Percentiles rank a stretch among this genome's conserved stretches.
Evolutionary conservation across 2,888 invertebrate species (phyloP).

Genomic region (Mesorhabditis sp.): DNA sequence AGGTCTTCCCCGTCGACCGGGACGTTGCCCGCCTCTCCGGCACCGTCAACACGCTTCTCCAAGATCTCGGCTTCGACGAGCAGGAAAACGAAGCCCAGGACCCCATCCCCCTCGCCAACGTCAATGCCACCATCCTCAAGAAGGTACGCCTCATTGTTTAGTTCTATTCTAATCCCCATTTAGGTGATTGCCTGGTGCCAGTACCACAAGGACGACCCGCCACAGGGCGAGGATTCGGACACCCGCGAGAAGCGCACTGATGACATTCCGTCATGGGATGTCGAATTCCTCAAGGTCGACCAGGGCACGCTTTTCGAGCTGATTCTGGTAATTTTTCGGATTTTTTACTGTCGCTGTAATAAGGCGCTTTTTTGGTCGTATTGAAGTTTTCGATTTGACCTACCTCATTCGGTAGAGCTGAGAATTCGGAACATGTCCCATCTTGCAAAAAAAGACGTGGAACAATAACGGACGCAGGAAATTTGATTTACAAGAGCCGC

Average conservation of each 20-base stretch:
- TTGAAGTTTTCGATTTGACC: not conserved
- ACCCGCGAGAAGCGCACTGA: conserved; percentile 97
- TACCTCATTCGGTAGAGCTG: too few species aligned
- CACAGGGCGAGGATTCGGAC: conserved; percentile 84
- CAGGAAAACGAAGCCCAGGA: conserved; percentile 72
- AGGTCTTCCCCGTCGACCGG: conserved; percentile 90
- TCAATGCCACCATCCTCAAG: conserved; percentile 89
- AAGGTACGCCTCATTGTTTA: conserved; percentile 67
- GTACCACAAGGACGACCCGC: conserved; percentile 74
- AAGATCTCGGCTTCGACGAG: conserved; percentile 64
- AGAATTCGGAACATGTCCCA: too few species aligned
- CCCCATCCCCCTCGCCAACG: conserved; percentile 91
- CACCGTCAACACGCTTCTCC: conserved; percentile 96
- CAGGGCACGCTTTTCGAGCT: conserved; percentile 93
- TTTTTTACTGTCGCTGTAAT: not conserved
- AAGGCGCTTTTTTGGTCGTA: not conserved
- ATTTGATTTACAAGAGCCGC: too few species aligned
- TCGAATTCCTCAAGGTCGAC: conserved; percentile 95
- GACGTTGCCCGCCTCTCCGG: conserved; percentile 96
- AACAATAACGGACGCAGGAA: too few species aligned
- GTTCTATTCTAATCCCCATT: conserved; percentile 8
- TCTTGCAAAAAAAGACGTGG: too few species aligned
- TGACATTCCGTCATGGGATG: conserved; percentile 98
- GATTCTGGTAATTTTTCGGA: conserved; percentile 68
- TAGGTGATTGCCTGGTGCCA: conserved; percentile 61